Conservation (phyloP, 2,888 invertebrate genomes). For the Lathronympha strigana region DNA sequence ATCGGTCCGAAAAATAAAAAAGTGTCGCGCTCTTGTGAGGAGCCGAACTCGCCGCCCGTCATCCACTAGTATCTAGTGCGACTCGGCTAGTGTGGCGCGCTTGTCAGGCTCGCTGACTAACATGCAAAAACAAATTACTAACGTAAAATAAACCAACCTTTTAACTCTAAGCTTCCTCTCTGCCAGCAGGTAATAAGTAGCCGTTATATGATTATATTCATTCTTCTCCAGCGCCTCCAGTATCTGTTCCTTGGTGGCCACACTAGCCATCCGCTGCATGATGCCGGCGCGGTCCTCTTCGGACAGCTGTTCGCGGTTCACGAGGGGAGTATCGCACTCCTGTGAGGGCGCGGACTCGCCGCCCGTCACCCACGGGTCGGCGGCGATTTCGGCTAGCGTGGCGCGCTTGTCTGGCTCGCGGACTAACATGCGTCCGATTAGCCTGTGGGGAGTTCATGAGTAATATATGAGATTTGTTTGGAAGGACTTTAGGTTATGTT, state of each 20-base stretch:
- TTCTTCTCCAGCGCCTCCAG: conserved; percentile 96
- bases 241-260: conserved; percentile 97
- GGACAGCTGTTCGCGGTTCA: conserved; percentile 94
- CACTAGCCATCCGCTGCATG: conserved; percentile 98
- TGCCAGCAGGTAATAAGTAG: conserved; percentile 98
- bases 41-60: too few relatives aligned
- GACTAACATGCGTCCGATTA: conserved; percentile 97
- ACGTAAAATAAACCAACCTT: conserved; percentile 74
- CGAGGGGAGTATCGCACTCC: conserved; percentile 89
- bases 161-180: conserved; percentile 94
- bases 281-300: conserved; percentile 96
- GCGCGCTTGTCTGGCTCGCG: conserved; percentile 96
- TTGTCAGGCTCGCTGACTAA: too few relatives aligned
- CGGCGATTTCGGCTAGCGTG: conserved; percentile 93
- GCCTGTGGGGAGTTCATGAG: conserved; percentile 83
- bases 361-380: conserved; percentile 92
- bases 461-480: too few relatives aligned
- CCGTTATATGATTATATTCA: conserved; percentile 99
- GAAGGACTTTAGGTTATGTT: too few relatives aligned
- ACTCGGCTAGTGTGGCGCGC: too few relatives aligned
- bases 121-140: too few relatives aligned
- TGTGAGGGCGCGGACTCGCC: conserved; percentile 81
- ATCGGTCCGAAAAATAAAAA: too few relatives aligned
- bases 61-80: too few relatives aligned
- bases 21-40: too few relatives aligned